phyloP scores from a whole-genome alignment of 2,113 vertebrate genomes.

The Carettochelys insculpta region DNA sequence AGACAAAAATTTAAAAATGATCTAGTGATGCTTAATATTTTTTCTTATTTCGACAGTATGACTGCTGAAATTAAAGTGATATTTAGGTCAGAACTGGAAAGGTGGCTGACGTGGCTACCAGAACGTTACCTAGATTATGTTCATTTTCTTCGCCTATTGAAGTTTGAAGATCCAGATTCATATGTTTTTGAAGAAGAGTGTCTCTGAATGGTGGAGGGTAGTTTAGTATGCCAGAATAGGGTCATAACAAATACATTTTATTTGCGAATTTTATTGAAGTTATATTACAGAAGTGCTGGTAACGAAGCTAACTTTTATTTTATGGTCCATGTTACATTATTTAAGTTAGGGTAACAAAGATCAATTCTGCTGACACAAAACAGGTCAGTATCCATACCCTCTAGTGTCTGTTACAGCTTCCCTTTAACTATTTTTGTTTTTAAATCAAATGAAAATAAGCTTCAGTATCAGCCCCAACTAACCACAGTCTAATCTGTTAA shows the following conservation, averaged over 20 bases:
- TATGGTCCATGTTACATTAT: background rate
- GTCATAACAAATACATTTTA: background rate
- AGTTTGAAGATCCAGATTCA: background rate
- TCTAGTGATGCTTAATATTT: too few relatives aligned
- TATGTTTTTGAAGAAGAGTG: background rate
- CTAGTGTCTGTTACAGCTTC: background rate
- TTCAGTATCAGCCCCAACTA: background rate
- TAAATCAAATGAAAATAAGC: background rate
- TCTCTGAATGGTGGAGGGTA: background rate
- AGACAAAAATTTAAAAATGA: too few relatives aligned
- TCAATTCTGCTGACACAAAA: background rate
- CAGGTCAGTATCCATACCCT: background rate
- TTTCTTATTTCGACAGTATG: too few relatives aligned
- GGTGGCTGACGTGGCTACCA: background rate
- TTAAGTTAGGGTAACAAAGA: background rate
- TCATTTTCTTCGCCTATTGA: rapidly evolving
- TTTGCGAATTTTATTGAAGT: background rate
- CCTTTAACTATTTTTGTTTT: background rate
- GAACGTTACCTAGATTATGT: background rate
- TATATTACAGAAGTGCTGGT: background rate
- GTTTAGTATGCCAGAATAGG: too few relatives aligned
- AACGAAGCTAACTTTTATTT: background rate
- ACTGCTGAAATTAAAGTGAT: too few relatives aligned
- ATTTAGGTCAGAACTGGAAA: too few relatives aligned
- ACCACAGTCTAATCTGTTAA: background rate